Conservation (phyloP, 2,113 vertebrate genomes). For the Pterocles orientalis region DNA sequence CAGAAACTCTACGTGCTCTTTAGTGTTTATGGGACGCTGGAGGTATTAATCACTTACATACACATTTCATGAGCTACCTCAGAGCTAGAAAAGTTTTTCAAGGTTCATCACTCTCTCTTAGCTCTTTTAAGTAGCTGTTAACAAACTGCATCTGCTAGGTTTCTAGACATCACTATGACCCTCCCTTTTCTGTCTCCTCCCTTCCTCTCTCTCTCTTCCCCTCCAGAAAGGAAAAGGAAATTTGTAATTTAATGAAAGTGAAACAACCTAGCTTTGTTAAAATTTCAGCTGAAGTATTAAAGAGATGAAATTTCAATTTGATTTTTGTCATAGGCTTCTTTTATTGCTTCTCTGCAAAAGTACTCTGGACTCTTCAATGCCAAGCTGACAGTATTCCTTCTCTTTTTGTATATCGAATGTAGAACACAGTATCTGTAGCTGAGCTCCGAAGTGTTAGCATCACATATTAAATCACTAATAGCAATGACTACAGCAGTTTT, state of each 20-base stretch:
- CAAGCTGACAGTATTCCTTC: not conserved
- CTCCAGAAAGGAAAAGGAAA: not conserved
- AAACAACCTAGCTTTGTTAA: not conserved
- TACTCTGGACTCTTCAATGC: not conserved
- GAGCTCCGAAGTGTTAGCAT: not conserved
- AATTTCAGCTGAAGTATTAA: not conserved
- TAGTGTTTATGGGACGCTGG: not conserved
- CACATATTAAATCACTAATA: not conserved
- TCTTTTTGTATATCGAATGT: not conserved
- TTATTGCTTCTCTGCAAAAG: not conserved
- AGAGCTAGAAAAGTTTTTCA: not conserved
- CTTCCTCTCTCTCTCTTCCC: not conserved
- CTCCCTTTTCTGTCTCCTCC: not conserved
- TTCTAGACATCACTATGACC: not conserved
- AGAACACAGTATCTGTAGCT: not conserved
- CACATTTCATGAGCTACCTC: not conserved
- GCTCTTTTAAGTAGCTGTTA: not conserved
- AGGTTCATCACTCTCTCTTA: not conserved
- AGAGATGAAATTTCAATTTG: not conserved
- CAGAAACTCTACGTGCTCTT: not conserved
- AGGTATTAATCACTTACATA: not conserved
- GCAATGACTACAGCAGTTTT: not conserved
- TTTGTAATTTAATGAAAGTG: not conserved
- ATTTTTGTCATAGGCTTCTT: not conserved
- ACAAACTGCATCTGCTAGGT: not conserved